Evolutionary conservation across 2,797 vertebrate genomes (phyloP), one percentile per base, ranked within the genome.

Genomic region (Micropoecilia bifurca): DNA sequence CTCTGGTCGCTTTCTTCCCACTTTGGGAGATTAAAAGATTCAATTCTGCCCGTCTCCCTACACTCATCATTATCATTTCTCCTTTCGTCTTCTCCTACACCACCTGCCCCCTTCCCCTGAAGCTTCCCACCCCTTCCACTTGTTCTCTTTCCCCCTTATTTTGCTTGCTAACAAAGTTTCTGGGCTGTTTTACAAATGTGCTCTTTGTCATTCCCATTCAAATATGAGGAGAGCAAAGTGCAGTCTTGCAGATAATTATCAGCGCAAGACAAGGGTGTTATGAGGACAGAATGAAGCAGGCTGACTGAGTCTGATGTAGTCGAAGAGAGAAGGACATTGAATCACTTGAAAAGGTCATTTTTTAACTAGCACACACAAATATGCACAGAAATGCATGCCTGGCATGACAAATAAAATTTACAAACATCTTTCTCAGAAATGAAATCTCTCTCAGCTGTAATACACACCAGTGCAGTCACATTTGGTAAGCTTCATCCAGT

Each of bases 21-120:
- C 94, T 96, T 94, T 94, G 89, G 87, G 93, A 95, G 95, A 96
- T 95, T 94, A 95, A 95, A 96, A 94, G 93, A 96, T 95, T 94
- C 87, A 95, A 95, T 95, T 93, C 94, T 93, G 90, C 73, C 78
- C 89, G 91, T 88, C 92, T 89, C 90, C 94, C 94, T 84, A 90
- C 89, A 92, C 90, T 91, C 92, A 93, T 94, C 93, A 92, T 91
- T 88, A 85, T 91, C 90, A 91, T 93, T 91, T 89, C 88, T 92
- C 89, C 88, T 87, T 90, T 68, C 10, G 86, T 84, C 89, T 85
- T 88, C 83, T 79, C 73, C 80, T 81, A 59, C 1, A 16, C 66
- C 8, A 61, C 77, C 71, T 74, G 79, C 79, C 78, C 73, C 74
- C 80, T 33, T 85, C 81, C 79, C 57, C 53, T 68, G 43, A 79